Base-by-base conservation (phyloP, 2,888 invertebrate genomes). In the Liodrosophila aerea region DNA sequence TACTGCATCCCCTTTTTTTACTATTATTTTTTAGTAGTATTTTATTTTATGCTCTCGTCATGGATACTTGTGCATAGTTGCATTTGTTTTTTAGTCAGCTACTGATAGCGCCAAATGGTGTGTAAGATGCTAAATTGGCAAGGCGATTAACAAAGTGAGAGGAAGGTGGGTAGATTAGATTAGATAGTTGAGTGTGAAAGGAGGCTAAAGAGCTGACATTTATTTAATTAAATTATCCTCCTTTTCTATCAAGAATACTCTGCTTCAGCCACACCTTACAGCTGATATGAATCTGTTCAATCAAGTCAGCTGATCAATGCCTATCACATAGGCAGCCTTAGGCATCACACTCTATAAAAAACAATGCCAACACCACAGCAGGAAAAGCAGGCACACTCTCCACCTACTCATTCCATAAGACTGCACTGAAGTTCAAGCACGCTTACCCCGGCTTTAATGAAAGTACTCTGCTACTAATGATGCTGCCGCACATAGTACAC, bases 1-100 rank as follows among this genome's bases (percentile, higher is more conserved):
- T 30, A 29, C 15, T 31, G 12, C 12, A 18, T 36, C 36, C 12
- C 18, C 16, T 36, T 18, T 12, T 39, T 8, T 31, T 36, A n/a
- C n/a, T n/a, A n/a, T 43, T 46, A 22, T 22, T 36, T 27, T 18
- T 30, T 58, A n/a, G 12, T 34, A 13, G 1, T 34, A 7, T 34
- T 34, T 13, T 8, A 7, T 12, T 12, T 13, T 12, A 0, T 11
- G 8, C 36, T 45, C 29, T 43, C 46, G 64, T 41, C 64, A 62
- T 63, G 47, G 72, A 67, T 72, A 78, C 67, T 67, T 62, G 31
- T 66, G 69, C 80, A 80, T 72, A 63, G 69, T 60, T 72, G 76
- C 76, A 80, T 58, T 75, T 78, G 72, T 75, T 65, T 68, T 40
- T 68, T 43, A 59, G 63, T 54, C 49, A 44, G 47, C 49, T 56